A percentile compares a stretch with the other conserved stretches of the same genome.
phyloP scores from a whole-genome alignment of 2,113 vertebrate genomes.

The Ictalurus furcatus region DNA sequence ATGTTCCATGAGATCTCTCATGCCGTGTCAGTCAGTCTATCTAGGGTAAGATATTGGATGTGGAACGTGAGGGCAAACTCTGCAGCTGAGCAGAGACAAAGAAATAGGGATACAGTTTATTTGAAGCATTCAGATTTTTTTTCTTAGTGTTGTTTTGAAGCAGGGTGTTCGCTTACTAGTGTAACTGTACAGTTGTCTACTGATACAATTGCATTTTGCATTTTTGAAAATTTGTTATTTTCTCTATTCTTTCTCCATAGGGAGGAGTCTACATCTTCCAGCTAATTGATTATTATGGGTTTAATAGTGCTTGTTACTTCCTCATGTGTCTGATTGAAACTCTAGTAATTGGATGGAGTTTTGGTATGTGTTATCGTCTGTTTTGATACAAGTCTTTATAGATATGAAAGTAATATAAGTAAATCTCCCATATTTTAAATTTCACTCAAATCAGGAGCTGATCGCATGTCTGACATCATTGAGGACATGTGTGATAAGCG shows the following conservation, averaged over 20 bases:
- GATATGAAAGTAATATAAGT: not conserved
- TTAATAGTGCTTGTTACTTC: slow-evolving; percentile 57
- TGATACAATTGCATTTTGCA: too few species aligned
- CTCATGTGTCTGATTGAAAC: slow-evolving; percentile 51
- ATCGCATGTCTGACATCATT: not conserved
- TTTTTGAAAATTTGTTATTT: not conserved
- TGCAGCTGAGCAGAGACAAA: too few species aligned
- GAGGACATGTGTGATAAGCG: slow-evolving; percentile 9
- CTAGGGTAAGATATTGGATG: too few species aligned
- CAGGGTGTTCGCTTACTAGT: too few species aligned
- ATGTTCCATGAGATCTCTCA: too few species aligned
- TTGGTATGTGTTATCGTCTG: slow-evolving; percentile 48
- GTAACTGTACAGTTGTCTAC: too few species aligned
- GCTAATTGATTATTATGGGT: slow-evolving; percentile 62
- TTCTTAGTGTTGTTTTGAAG: too few species aligned
- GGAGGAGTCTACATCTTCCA: slow-evolving; percentile 62
- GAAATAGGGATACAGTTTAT: too few species aligned
- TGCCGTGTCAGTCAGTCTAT: too few species aligned
- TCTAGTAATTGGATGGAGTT: slow-evolving; percentile 60
- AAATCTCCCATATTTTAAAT: not conserved
- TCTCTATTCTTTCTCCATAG: slow-evolving; percentile 50
- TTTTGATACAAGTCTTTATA: not conserved
- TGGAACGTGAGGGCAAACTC: too few species aligned
- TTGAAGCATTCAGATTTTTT: too few species aligned
- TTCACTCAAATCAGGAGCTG: not conserved